Percentiles rank a stretch among this genome's conserved stretches.
phyloP scores from a whole-genome alignment of 2,888 invertebrate species.

The Blastobasis lacticolella region DNA sequence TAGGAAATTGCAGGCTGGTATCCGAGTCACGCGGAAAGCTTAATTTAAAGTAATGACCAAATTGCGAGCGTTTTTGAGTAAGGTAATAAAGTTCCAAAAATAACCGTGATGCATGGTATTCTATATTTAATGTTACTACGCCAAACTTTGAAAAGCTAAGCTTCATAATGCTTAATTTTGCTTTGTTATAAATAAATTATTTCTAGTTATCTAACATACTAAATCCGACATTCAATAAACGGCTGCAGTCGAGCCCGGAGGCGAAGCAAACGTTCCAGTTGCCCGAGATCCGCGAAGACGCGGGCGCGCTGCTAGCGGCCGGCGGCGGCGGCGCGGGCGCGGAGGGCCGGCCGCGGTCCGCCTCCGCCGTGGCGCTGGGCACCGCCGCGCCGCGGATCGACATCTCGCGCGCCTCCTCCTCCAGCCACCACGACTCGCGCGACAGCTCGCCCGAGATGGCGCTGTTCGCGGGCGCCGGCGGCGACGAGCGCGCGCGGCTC shows the following conservation, averaged over 20 bases:
- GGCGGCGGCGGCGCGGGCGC: constrained; percentile 31
- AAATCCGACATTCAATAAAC: constrained; percentile 4
- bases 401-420: constrained; percentile 91
- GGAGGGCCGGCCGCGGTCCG: constrained; percentile 56
- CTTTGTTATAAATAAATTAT: too few relatives aligned
- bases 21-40: too few relatives aligned
- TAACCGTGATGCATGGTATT: too few relatives aligned
- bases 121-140: too few relatives aligned
- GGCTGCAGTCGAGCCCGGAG: constrained; percentile 74
- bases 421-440: constrained; percentile 89
- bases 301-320: constrained; percentile 24
- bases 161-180: too few relatives aligned
- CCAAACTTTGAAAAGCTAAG: too few relatives aligned
- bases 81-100: too few relatives aligned
- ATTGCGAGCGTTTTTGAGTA: too few relatives aligned
- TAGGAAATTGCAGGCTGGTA: too few relatives aligned
- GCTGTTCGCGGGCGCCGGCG: constrained; percentile 75
- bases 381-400: constrained; percentile 88
- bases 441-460: constrained; percentile 91
- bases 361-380: constrained; percentile 67
- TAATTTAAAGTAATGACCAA: too few relatives aligned
- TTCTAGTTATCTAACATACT: too few relatives aligned
- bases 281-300: constrained; percentile 72
- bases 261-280: constrained; percentile 70
- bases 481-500: constrained; percentile 33